Base-by-base conservation (phyloP, 2,888 invertebrate species). In the Carcina quercana region DNA sequence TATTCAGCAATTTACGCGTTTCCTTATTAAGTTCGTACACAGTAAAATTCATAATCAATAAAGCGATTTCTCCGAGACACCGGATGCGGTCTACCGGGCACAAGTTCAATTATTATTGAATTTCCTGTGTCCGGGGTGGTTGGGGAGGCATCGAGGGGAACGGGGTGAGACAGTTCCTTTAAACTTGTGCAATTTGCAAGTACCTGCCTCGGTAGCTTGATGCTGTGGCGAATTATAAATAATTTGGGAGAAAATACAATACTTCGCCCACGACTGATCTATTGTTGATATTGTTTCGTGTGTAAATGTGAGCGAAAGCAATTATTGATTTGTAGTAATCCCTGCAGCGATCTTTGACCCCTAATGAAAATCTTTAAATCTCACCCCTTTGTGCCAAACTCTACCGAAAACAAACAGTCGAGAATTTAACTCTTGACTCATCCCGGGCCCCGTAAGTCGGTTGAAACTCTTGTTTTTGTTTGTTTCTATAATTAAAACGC, bases 401-500 rank as follows among this genome's bases (percentile, higher is more conserved):
- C 33, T 53, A 56, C 55, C 53, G 55, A 59, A 59, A 60, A 63
- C 58, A 58, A 37, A 30, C 34, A 56, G 59, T 57, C 36, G 45
- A 42, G 54, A 61, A 59, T 65, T 59, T 59, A 62, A 64, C 53
- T 60, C 53, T 50, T 49, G 47, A 58, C 58, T 61, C 59, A 58
- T 59, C 60, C 47, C 44, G 42, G 59, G 67, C 59, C 65, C 53
- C 46, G 57, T 60, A 73, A 73, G 70, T 69, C 69, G 62, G 59
- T 53, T 53, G 56, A 64, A 67, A 66, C 65, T 62, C 62, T 52
- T 62, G 64, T 67, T 75, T 69, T 66, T 73, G 71, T 75, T 75
- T 76, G 71, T 75, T 75, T 73, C 66, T 74, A 63, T 74, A 76
- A 78, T 76, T 73, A 79, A 76, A 76, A 67, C 67, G 52, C 64